Conservation (phyloP, 2,888 invertebrate species). For the Drosophila subquinaria region DNA sequence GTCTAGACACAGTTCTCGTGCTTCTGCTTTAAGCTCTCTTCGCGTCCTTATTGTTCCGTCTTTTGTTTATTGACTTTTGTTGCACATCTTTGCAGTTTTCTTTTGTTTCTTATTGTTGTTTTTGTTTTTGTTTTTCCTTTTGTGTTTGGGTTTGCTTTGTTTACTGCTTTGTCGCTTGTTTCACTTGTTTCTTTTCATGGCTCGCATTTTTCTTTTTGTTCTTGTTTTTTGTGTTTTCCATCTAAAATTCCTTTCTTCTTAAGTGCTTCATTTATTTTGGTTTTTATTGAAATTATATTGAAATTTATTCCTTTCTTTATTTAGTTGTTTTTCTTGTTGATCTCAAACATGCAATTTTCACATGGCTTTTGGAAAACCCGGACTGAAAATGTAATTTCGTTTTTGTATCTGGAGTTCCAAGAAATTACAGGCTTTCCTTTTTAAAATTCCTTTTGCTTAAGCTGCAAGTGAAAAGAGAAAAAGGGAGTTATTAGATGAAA, state of each 20-base stretch:
- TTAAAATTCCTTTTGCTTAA: constrained; percentile 1
- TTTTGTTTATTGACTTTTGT: constrained; percentile 54
- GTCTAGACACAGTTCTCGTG: constrained; percentile 24
- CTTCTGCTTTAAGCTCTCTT: constrained; percentile 26
- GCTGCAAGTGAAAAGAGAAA: constrained; percentile 39
- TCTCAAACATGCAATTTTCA: constrained; percentile 23
- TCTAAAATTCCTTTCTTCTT: constrained; percentile 82
- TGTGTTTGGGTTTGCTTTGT: constrained; percentile 43
- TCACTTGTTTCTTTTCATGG: constrained; percentile 61
- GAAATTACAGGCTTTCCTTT: constrained; percentile 8
- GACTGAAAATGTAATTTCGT: constrained; percentile 33
- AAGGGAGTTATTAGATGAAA: neutral
- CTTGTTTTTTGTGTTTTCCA: constrained; percentile 10
- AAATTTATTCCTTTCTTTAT: constrained; percentile 23
- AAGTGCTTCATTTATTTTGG: constrained; percentile 52
- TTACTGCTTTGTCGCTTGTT: constrained; percentile 32
- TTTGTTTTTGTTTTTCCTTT: constrained; percentile 32
- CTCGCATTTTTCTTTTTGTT: constrained; percentile 51
- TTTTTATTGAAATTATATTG: constrained; percentile 49
- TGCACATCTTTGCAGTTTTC: constrained; percentile 61
- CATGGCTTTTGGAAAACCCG: constrained; percentile 17
- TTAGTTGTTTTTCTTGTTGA: constrained; percentile 12
- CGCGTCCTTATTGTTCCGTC: constrained; percentile 43
- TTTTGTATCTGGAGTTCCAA: constrained; percentile 16
- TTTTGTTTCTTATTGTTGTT: neutral